phyloP scores from a whole-genome alignment of 2,797 vertebrate genomes.

The Knipowitschia caucasica region DNA sequence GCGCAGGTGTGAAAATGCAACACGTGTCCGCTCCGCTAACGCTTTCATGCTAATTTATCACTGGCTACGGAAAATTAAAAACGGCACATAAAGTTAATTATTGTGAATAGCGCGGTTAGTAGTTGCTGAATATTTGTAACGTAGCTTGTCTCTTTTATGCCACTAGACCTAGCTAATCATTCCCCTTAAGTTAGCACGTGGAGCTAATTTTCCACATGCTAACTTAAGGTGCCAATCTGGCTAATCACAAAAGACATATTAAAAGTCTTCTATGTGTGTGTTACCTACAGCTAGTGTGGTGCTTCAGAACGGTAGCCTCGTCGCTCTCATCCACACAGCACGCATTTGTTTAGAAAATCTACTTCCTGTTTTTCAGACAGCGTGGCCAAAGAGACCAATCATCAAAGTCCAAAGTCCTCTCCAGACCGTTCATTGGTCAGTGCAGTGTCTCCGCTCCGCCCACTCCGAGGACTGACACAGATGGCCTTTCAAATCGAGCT shows the following conservation, averaged over 20 bases:
- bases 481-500: constrained; percentile 50
- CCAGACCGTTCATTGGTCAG: constrained; percentile 46
- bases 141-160: not conserved
- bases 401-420: constrained; percentile 29
- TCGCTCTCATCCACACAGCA: constrained; percentile 18
- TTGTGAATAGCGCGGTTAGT: constrained; percentile 3
- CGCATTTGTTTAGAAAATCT: constrained; percentile 12
- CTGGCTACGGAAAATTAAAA: constrained; percentile 11
- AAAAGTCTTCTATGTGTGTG: no score
- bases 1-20: constrained; percentile 62
- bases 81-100: constrained; percentile 10
- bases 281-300: constrained; percentile 14
- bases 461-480: constrained; percentile 37
- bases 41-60: constrained; percentile 10
- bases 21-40: constrained; percentile 39
- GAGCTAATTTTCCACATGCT: no score
- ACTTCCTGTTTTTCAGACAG: constrained; percentile 63
- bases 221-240: no score
- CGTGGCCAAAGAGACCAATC: constrained; percentile 54
- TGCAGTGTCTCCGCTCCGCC: constrained; percentile 37
- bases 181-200: no score
- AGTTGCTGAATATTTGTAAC: not conserved
- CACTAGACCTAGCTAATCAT: no score
- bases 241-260: no score
- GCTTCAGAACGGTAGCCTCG: not conserved